Conservation (phyloP, 2,113 vertebrate genomes). For the Thryonomys swinderianus region DNA sequence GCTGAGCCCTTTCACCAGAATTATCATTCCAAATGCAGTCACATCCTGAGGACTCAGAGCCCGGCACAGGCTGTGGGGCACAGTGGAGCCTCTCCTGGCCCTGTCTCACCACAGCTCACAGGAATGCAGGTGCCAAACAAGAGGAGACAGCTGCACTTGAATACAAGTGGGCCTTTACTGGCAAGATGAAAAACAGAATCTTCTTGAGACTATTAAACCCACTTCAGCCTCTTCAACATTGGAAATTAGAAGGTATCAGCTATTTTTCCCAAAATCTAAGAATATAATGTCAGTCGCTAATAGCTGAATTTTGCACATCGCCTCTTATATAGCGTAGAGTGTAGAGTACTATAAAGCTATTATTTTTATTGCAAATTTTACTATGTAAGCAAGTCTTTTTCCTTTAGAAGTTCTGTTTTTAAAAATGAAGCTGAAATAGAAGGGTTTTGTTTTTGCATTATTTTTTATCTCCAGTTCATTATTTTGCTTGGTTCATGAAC, state of each 20-base stretch:
- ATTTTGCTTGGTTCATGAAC: background rate
- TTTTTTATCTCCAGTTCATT: background rate
- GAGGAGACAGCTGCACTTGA: background rate
- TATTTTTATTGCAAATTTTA: background rate
- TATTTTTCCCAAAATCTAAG: background rate
- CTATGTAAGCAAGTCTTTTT: background rate
- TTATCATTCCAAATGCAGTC: background rate
- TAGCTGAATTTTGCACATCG: background rate
- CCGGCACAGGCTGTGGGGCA: background rate
- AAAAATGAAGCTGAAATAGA: background rate
- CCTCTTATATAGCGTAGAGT: background rate
- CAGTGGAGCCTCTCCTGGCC: fast-evolving
- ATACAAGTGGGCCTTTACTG: background rate
- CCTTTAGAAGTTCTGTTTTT: background rate
- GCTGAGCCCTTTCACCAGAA: background rate
- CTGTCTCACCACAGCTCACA: background rate
- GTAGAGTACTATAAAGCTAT: background rate
- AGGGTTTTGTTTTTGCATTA: background rate
- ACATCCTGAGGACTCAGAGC: background rate
- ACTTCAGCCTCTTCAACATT: background rate
- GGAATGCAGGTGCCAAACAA: background rate
- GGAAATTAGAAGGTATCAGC: background rate
- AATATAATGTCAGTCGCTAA: background rate
- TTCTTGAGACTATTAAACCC: constrained; percentile 13
- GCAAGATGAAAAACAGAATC: background rate